Evolutionary conservation across 2,888 invertebrate genomes (phyloP).

Genomic region (Lamellibrachia columna): DNA sequence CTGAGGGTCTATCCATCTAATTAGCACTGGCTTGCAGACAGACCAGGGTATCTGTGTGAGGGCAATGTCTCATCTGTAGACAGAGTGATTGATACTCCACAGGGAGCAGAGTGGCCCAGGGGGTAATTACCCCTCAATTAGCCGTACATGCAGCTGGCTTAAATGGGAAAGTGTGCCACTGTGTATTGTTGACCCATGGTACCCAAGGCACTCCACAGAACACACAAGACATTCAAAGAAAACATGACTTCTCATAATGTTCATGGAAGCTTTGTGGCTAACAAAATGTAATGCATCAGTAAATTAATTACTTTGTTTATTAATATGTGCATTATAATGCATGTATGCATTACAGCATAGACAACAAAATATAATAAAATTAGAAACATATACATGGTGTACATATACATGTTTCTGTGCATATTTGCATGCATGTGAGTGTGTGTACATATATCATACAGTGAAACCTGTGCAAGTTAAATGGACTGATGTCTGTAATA

Average conservation of each 20-base stretch:
- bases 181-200: background rate
- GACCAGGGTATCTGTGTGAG: background rate
- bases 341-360: no score
- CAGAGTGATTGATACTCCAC: background rate
- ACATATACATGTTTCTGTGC: background rate
- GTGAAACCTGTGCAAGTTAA: background rate
- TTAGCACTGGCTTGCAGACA: background rate
- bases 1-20: background rate
- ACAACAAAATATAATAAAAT: no score
- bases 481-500: background rate
- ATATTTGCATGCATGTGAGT: background rate
- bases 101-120: background rate
- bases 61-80: background rate
- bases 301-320: background rate
- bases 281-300: background rate
- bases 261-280: background rate
- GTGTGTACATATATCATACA: background rate
- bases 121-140: slow-evolving; percentile 8
- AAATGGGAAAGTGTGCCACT: background rate
- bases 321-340: no score
- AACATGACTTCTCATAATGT: background rate
- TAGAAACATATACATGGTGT: no score
- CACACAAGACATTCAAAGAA: background rate
- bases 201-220: background rate
- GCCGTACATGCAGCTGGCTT: background rate